phyloP scores from a whole-genome alignment of 1,140 invertebrate genomes.

The Diachasmimorpha longicaudata region DNA sequence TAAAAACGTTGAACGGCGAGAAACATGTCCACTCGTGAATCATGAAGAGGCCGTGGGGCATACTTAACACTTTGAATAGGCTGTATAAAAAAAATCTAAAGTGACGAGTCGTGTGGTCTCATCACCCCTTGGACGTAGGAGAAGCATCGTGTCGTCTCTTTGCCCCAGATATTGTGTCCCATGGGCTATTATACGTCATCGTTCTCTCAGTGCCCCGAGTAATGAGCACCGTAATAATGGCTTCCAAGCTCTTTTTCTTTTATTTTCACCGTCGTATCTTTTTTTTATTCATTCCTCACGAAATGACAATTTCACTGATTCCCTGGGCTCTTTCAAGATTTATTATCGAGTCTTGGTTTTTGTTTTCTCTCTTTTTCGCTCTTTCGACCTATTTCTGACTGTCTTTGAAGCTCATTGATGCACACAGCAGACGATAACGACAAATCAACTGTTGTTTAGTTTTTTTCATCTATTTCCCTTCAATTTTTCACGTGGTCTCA shows the following conservation, averaged over 20 bases:
- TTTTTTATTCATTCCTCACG: not conserved
- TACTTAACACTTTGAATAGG: constrained; percentile 13
- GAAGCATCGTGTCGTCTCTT: not conserved
- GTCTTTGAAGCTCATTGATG: too few relatives aligned
- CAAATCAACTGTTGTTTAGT: too few relatives aligned
- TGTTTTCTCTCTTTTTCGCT: too few relatives aligned
- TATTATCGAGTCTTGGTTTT: not conserved
- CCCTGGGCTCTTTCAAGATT: not conserved
- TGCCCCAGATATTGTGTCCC: constrained; percentile 8
- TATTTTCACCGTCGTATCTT: not conserved
- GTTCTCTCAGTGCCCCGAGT: not conserved
- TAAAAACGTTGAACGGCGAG: not conserved
- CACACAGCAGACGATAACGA: too few relatives aligned
- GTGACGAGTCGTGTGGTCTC: constrained; percentile 12
- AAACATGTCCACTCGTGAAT: constrained; percentile 11
- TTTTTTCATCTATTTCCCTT: too few relatives aligned
- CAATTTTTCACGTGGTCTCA: too few relatives aligned
- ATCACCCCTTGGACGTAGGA: constrained; percentile 4
- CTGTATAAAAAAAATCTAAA: constrained; percentile 7
- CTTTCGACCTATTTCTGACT: too few relatives aligned
- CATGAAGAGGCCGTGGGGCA: not conserved
- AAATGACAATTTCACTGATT: not conserved
- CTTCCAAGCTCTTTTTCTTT: not conserved
- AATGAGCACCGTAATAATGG: constrained; percentile 1
- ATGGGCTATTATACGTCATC: constrained; percentile 5